Evolutionary conservation across 2,888 invertebrate genomes (phyloP).

Genomic region (Oscheius sp.): DNA sequence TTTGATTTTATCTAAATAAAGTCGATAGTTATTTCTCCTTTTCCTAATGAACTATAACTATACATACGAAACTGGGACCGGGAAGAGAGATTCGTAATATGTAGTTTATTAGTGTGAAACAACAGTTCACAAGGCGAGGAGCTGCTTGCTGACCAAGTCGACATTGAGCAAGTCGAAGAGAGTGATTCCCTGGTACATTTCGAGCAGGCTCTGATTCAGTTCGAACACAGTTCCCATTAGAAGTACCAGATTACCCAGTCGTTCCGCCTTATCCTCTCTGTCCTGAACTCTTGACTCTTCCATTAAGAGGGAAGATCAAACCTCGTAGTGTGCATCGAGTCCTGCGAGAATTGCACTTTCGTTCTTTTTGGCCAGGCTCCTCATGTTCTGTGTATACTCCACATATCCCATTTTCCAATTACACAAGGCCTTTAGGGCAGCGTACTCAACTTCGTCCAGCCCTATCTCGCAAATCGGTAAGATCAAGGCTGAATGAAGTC

Average conservation of each 20-base stretch:
- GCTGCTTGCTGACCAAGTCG: conserved; percentile 21
- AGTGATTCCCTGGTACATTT: conserved; percentile 28
- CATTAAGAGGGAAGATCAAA: not conserved
- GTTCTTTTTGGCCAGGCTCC: conserved; percentile 47
- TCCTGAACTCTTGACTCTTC: not conserved
- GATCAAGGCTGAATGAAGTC: conserved; percentile 46
- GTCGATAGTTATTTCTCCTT: too few relatives aligned
- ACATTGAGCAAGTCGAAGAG: conserved; percentile 30
- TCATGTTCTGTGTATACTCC: conserved; percentile 48
- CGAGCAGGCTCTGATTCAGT: conserved; percentile 2
- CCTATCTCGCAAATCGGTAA: conserved; percentile 40
- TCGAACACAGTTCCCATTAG: conserved; percentile 54
- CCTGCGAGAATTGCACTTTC: conserved; percentile 44
- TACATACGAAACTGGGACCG: too few relatives aligned
- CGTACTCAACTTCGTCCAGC: conserved; percentile 52
- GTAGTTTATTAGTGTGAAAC: too few relatives aligned
- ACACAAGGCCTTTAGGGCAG: conserved; percentile 56
- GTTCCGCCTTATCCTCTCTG: conserved; percentile 36
- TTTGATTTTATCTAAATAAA: too few relatives aligned
- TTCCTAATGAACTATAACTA: too few relatives aligned
- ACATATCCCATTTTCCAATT: conserved; percentile 59
- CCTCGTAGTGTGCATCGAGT: conserved; percentile 47
- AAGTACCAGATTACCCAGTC: conserved; percentile 49
- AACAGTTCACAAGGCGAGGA: conserved; percentile 1
- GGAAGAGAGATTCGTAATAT: too few relatives aligned